These are phyloP conservation scores for Scatophagus argus DNA, from an alignment of 2,113 vertebrate species.

Conservation along the genomic window DNA sequence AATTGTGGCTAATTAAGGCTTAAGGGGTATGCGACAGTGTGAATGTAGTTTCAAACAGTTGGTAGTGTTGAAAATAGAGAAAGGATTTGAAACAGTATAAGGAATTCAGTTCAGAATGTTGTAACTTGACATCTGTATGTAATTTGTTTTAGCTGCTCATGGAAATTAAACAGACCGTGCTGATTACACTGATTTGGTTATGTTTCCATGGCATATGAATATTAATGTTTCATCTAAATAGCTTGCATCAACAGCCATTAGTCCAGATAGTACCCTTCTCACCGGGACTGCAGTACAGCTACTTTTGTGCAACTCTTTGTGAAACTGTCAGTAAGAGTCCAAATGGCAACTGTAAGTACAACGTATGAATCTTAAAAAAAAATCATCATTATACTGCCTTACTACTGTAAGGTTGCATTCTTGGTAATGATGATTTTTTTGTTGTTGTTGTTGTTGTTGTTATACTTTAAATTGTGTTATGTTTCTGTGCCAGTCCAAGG, in stretches of 20 bases:
- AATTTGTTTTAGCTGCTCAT: background rate
- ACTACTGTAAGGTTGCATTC: background rate
- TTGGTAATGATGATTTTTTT: background rate
- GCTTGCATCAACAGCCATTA: background rate
- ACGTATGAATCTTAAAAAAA: background rate
- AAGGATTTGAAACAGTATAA: no score
- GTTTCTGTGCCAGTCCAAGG: background rate
- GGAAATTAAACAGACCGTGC: background rate
- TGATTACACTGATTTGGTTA: background rate
- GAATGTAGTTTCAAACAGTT: no score
- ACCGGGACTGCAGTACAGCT: background rate
- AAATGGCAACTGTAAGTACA: background rate
- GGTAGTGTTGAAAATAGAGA: no score
- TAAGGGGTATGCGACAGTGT: no score
- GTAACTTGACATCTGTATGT: background rate
- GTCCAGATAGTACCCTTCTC: background rate
- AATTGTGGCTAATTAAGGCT: no score
- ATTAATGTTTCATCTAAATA: background rate
- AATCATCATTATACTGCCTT: background rate
- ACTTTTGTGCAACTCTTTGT: background rate
- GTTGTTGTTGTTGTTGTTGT: background rate
- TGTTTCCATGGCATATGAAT: background rate
- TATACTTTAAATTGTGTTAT: background rate
- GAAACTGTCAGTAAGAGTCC: background rate
- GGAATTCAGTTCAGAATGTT: background rate